Evolutionary conservation across 2,113 vertebrate species (phyloP), one percentile per base, ranked within the genome.

Genomic region (Polyodon spathula): DNA sequence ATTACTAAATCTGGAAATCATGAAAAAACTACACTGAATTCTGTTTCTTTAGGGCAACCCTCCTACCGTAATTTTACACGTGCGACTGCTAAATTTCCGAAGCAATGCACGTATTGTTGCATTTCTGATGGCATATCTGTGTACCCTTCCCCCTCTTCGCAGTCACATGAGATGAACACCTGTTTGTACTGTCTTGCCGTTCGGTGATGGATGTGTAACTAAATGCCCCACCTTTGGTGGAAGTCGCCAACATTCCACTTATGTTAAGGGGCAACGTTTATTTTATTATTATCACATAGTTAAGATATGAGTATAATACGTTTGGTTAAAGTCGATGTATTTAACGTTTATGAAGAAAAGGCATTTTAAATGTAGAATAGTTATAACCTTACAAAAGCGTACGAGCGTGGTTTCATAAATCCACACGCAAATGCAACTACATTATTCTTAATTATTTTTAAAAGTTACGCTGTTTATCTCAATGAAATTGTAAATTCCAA

Each of bases 131-230:
- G 52, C 50, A 46, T 59, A 39, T 54, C 56, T 11, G 67, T 37
- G 27, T 41, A 4, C 52, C 55, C 60, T 37, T 63, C 70, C 60
- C 57, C 43, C 66, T 63, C 66, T 58, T 51, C 54, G 1, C 68
- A 9, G 71, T 80, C 80, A 78, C 74, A 60, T 66, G 73, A 71
- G 57, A 40, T 11, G 66, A 77, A 73, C 81, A 83, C 81, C 79
- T 83, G 83, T 77, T 70, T 71, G 67, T 62, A 55, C 71, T 60
- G 54, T 73, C 56, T 64, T 60, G 48, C 54, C 15, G 48, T 63
- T 57, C 44, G 38, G 55, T 63, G 55, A 58, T 53, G 52, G 62
- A 38, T 51, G 62, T 44, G 56, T 63, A 63, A 63, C 46, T 56
- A 53, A 54, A 63, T 53, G 58, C 56, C 40, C 39, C 12, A 52